A percentile compares a stretch with the other conserved stretches of the same genome.
phyloP scores from a whole-genome alignment of 2,888 invertebrate genomes.

The Dyspetes luteomarginatus region DNA sequence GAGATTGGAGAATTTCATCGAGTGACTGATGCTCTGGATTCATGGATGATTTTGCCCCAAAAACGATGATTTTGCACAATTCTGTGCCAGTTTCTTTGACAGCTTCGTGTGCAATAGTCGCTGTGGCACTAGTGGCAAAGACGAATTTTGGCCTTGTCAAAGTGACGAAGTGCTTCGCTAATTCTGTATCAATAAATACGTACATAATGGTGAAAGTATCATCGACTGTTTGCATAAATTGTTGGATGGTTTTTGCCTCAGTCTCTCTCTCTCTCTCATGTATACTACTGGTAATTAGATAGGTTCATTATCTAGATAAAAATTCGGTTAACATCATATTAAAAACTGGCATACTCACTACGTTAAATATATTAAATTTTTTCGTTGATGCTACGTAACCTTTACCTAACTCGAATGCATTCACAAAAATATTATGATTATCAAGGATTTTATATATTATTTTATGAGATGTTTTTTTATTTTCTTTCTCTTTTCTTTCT shows the following conservation, averaged over 20 bases:
- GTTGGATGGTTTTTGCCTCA: background rate
- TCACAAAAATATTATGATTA: too few species aligned
- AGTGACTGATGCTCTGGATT: constrained; percentile 65
- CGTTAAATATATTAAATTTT: too few species aligned
- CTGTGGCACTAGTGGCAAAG: constrained; percentile 67
- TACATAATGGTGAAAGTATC: background rate
- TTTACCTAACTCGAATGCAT: too few species aligned
- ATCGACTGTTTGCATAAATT: background rate
- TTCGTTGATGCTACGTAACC: too few species aligned
- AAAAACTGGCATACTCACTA: too few species aligned
- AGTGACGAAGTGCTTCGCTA: constrained; percentile 70
- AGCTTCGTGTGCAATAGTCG: constrained; percentile 58
- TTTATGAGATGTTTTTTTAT: too few species aligned
- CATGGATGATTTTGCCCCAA: constrained; percentile 62
- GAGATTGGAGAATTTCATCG: constrained; percentile 65
- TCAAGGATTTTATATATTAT: too few species aligned
- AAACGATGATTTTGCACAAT: constrained; percentile 67
- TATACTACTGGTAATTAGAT: too few species aligned
- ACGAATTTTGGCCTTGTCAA: constrained; percentile 74
- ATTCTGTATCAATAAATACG: constrained; percentile 66
- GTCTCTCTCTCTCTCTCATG: background rate
- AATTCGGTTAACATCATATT: too few species aligned
- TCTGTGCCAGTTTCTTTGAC: constrained; percentile 64
- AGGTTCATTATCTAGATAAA: too few species aligned
- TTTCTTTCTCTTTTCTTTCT: too few species aligned